These are phyloP conservation scores for Julus scanicus DNA, from an alignment of 2,888 invertebrate species.

Conservation along the genomic window DNA sequence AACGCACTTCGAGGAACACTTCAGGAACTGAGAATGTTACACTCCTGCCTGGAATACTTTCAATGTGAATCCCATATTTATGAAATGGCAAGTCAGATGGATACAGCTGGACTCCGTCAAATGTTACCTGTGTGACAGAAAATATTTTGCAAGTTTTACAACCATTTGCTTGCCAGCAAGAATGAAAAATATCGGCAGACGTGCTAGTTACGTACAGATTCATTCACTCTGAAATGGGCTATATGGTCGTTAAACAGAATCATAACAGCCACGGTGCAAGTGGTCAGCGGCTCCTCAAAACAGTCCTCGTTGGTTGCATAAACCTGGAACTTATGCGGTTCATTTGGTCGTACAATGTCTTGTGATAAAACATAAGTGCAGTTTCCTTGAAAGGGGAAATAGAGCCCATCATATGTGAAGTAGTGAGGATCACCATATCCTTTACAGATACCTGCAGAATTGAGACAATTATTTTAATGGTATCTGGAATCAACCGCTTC, in stretches of 20 bases:
- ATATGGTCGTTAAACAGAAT: slow-evolving; percentile 75
- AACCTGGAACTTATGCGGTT: slow-evolving; percentile 70
- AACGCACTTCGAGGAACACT: slow-evolving; percentile 78
- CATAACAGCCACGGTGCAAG: slow-evolving; percentile 77
- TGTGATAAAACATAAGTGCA: slow-evolving; percentile 85
- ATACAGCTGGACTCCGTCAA: slow-evolving; percentile 68
- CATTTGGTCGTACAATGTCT: slow-evolving; percentile 67
- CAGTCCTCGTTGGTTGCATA: slow-evolving; percentile 80
- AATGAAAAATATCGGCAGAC: not conserved
- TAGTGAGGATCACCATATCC: slow-evolving; percentile 84
- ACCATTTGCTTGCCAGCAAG: not conserved
- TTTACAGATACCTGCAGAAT: slow-evolving; percentile 72
- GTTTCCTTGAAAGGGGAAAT: slow-evolving; percentile 83
- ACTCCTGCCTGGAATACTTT: slow-evolving; percentile 73
- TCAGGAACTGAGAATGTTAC: slow-evolving; percentile 74
- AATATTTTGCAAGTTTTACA: not conserved
- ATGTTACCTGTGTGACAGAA: slow-evolving; percentile 59
- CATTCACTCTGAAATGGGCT: slow-evolving; percentile 65
- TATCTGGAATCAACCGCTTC: not conserved
- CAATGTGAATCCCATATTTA: slow-evolving; percentile 74
- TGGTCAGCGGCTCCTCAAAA: slow-evolving; percentile 70
- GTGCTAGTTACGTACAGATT: slow-evolving; percentile 55
- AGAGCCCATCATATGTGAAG: slow-evolving; percentile 82
- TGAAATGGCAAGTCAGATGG: slow-evolving; percentile 69
- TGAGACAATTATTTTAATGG: not conserved